Evolutionary conservation across 2,888 invertebrate species (phyloP), one percentile per base, ranked within the genome.

Genomic region (Dorcus hopei): DNA sequence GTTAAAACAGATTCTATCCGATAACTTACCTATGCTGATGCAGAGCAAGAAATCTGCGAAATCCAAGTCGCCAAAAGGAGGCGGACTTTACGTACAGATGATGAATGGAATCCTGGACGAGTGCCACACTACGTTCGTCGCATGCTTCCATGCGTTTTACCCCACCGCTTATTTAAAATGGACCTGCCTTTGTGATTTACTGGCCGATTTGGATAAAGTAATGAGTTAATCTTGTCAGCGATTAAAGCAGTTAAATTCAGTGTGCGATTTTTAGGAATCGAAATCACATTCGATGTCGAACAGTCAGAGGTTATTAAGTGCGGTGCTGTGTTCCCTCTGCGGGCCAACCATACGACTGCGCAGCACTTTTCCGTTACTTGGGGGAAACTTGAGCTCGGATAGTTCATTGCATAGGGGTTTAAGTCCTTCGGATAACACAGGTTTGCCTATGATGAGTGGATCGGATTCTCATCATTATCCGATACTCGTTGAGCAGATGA

Each of bases 121-220:
- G 76, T 94, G 95, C 57, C 94, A 96, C 67, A 86, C 87, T 54
- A 95, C 96, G 1, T 93, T 95, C 73, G 90, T 93, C 1, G 84
- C 91, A 3, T 95, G 97, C 73, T 97, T 95, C 73, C 95, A 97
- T 77, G 95, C 95, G 0, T 97, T 98, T 80, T 97, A 95, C 78
- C 97, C 97, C 0, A 96, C 95, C 0, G 91, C 93, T 0, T 89
- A 88, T 54, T 80, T 97, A 52, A 97, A 97, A 75, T 97, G 97
- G 96, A 89, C 89, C 64, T 92, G 93, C 71, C 80, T 97, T 0
- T 95, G 95, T 75, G 91, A 93, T 69, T 77, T 93, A 59, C 79
- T 95, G n/a, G 82, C 83, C 33, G 83, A 89, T 73, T 85, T 86
- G 72, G 85, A 86, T 60, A 88, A 87, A 79, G 89, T 88, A 79